These are phyloP conservation scores for Bergia puertoricense DNA, from an alignment of 92 coral and sea anemone genomes.

Conservation along the genomic window DNA sequence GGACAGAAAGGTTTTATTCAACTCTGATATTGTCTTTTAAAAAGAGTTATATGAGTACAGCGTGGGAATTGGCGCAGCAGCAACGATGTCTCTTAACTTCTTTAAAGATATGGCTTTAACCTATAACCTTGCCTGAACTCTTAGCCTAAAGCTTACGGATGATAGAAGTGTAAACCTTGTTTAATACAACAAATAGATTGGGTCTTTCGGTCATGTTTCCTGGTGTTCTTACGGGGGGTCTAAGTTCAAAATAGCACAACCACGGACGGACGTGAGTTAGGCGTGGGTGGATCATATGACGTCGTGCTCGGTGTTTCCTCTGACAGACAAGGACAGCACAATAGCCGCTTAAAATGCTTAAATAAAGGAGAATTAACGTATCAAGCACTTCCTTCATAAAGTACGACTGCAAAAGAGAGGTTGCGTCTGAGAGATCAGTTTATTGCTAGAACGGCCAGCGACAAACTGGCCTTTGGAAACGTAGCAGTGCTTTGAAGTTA, in stretches of 20 bases:
- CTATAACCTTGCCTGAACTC: neutral
- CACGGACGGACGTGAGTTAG: neutral
- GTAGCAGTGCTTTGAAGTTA: neutral
- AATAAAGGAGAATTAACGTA: neutral
- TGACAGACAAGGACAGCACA: neutral
- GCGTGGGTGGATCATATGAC: constrained; percentile 20
- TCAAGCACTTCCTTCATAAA: neutral
- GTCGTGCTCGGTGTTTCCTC: neutral
- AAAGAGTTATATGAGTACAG: too few species aligned
- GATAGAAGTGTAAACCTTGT: neutral
- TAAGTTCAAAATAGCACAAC: constrained; percentile 2
- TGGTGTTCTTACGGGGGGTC: constrained; percentile 24
- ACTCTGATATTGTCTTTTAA: neutral
- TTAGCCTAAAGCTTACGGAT: neutral
- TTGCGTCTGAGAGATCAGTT: constrained; percentile 4
- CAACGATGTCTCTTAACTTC: too few species aligned
- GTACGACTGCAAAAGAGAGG: neutral
- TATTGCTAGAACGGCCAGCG: neutral
- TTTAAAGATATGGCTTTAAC: too few species aligned
- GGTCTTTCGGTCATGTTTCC: neutral
- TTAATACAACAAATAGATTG: neutral
- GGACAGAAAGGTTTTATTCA: neutral
- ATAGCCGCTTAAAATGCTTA: constrained; percentile 16
- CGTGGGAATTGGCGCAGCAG: too few species aligned
- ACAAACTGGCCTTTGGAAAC: neutral